Percentiles rank a stretch among this genome's conserved stretches.
These are phyloP conservation scores for Pogona vitticeps DNA, from an alignment of 2,113 vertebrate species.

Conservation along the genomic window DNA sequence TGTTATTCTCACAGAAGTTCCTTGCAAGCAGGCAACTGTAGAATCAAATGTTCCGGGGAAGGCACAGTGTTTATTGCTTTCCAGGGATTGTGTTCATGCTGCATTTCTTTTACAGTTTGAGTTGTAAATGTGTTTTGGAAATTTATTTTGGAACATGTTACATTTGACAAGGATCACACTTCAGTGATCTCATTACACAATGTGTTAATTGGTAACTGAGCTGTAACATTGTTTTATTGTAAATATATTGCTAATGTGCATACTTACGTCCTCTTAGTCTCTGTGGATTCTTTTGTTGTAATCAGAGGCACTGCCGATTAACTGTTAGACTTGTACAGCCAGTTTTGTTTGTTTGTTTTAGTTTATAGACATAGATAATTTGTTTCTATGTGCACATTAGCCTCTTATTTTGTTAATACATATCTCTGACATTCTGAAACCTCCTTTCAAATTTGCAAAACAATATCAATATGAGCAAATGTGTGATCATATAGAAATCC, in stretches of 20 bases:
- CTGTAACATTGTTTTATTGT: constrained; percentile 42
- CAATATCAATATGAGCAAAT: background rate
- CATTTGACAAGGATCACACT: constrained; percentile 47
- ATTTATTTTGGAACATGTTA: constrained; percentile 35
- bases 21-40: background rate
- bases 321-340: background rate
- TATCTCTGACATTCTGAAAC: background rate
- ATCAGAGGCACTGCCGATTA: background rate
- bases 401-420: background rate
- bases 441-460: background rate
- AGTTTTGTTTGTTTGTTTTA: background rate
- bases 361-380: background rate
- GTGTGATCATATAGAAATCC: background rate
- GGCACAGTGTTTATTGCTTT: background rate
- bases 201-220: constrained; percentile 58
- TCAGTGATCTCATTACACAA: constrained; percentile 51
- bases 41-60: background rate
- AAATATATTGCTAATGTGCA: constrained; percentile 43
- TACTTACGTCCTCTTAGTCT: constrained; percentile 12
- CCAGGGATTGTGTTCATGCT: background rate
- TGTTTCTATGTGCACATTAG: background rate
- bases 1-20: background rate
- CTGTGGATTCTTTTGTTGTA: background rate
- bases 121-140: constrained; percentile 28
- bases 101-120: background rate